Percentiles rank a stretch among this genome's conserved stretches.
Evolutionary conservation across 2,888 invertebrate species (phyloP).

Genomic region (Trypoxylon attenuatum): DNA sequence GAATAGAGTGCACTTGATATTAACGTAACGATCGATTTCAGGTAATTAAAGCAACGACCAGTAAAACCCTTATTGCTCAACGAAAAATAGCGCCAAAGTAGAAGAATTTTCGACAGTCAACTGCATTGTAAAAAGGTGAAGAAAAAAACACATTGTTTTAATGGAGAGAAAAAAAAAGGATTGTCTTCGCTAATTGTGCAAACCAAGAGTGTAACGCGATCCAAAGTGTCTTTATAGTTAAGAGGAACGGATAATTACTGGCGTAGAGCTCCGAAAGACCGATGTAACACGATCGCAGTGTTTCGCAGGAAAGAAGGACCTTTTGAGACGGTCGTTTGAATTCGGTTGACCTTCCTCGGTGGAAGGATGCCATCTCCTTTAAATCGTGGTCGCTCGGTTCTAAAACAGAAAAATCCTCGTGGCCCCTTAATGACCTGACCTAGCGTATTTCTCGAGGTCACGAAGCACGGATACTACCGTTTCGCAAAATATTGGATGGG

Average conservation of each 20-base stretch:
- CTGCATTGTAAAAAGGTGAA: too few relatives aligned
- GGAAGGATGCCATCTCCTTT: constrained; percentile 57
- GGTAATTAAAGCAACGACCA: too few relatives aligned
- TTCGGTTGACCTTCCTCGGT: constrained; percentile 51
- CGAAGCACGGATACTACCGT: constrained; percentile 31
- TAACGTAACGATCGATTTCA: too few relatives aligned
- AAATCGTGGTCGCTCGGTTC: constrained; percentile 46
- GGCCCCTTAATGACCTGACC: constrained; percentile 53
- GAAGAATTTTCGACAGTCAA: too few relatives aligned
- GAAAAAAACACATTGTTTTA: constrained; percentile 16
- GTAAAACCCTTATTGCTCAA: too few relatives aligned
- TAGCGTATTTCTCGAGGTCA: constrained; percentile 47
- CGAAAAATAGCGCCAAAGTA: too few relatives aligned
- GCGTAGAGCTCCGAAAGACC: constrained; percentile 44
- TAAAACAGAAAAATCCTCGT: constrained; percentile 55
- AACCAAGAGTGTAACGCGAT: constrained; percentile 56
- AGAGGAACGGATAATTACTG: constrained; percentile 48
- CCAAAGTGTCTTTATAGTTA: constrained; percentile 43
- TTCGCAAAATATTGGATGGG: constrained; percentile 37
- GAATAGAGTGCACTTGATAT: too few relatives aligned
- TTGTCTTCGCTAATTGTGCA: constrained; percentile 49
- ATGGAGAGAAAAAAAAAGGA: constrained; percentile 28
- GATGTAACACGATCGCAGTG: constrained; percentile 56
- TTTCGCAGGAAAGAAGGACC: constrained; percentile 54
- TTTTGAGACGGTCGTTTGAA: constrained; percentile 53